Evolutionary conservation across 2,888 invertebrate species (phyloP).

Genomic region (Tortricodes alternella): DNA sequence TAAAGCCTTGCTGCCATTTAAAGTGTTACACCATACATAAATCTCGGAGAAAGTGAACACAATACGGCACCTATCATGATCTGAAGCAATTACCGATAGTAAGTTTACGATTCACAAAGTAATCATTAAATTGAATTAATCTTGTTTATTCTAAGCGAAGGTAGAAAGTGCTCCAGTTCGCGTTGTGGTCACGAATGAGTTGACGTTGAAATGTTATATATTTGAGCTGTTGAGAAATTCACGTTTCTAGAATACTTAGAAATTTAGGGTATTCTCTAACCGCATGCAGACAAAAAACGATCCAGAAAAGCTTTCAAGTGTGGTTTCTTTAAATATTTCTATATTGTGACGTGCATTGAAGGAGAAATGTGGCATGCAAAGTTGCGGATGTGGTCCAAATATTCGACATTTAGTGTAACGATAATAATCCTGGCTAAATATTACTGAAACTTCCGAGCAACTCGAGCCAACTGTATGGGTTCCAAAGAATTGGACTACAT

Average conservation of each 20-base stretch:
- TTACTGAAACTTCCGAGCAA: background rate
- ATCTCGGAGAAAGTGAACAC: conserved; percentile 14
- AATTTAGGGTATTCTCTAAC: conserved; percentile 11
- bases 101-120: conserved; percentile 4
- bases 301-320: background rate
- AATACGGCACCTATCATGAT: conserved; percentile 18
- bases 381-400: too few species aligned
- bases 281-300: conserved; percentile 10
- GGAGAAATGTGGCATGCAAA: too few species aligned
- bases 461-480: conserved; percentile 1
- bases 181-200: conserved; percentile 44
- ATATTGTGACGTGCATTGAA: background rate
- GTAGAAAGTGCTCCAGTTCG: conserved; percentile 47
- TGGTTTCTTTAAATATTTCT: background rate
- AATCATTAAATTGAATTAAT: conserved; percentile 29
- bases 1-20: background rate
- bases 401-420: too few species aligned
- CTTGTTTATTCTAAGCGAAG: conserved; percentile 33
- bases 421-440: background rate
- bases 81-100: conserved; percentile 22
- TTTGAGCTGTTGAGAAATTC: conserved; percentile 8
- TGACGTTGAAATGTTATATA: conserved; percentile 23
- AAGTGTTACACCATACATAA: conserved; percentile 1
- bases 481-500: background rate
- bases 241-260: conserved; percentile 2